Percentiles rank a stretch among this genome's conserved stretches.
Conservation (phyloP, 2,888 invertebrate species). For the Helobdella robusta region DNA sequence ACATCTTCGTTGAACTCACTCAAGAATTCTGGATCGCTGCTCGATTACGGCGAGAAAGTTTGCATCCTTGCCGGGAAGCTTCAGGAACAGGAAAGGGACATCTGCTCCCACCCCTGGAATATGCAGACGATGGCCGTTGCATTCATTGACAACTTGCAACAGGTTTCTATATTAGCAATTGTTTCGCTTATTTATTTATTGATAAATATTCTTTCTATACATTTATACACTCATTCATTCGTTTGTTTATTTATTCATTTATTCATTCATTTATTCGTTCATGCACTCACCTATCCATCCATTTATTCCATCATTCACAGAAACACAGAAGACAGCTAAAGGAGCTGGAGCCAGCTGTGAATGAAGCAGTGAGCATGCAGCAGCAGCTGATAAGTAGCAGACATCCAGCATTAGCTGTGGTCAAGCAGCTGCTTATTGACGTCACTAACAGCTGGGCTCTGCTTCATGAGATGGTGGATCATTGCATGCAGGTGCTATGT, state of each 20-base stretch:
- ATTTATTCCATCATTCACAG: background rate
- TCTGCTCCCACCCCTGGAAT: constrained; percentile 13
- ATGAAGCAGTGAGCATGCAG: background rate
- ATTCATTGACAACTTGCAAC: constrained; percentile 10
- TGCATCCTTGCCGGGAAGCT: constrained; percentile 2
- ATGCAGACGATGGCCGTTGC: background rate
- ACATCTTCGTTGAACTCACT: background rate
- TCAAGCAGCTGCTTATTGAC: background rate
- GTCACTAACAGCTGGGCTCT: constrained; percentile 4
- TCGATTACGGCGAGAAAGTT: background rate
- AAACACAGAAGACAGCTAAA: constrained; percentile 7
- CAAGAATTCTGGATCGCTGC: background rate
- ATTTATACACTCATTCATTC: background rate
- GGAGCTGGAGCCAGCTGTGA: background rate
- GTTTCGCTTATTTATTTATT: background rate
- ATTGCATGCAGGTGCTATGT: constrained; percentile 20
- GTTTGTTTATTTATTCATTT: background rate
- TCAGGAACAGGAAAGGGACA: background rate
- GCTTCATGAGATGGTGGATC: constrained; percentile 14
- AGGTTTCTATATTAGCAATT: constrained; percentile 3
- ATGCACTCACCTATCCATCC: background rate
- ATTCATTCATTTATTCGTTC: background rate
- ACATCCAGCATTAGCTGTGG: background rate
- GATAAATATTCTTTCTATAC: background rate
- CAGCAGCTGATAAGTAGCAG: background rate